phyloP scores from a whole-genome alignment of 2,888 invertebrate genomes.

The Hofmannophila pseudospretella region DNA sequence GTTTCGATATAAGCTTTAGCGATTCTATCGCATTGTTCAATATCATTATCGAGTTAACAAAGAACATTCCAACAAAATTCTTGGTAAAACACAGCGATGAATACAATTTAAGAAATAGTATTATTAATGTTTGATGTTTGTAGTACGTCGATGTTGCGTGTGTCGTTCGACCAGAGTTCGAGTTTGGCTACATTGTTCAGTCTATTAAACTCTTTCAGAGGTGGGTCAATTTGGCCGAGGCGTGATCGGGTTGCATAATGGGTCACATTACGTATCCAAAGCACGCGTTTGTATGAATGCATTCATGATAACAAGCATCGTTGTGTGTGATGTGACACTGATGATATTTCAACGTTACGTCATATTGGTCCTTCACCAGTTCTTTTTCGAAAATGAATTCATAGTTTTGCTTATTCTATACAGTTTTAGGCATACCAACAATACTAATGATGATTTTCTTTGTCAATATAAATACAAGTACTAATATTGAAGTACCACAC shows the following conservation, averaged over 20 bases:
- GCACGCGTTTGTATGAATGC: constrained; percentile 41
- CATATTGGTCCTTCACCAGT: no score
- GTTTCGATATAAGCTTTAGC: constrained; percentile 16
- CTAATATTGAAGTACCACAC: no score
- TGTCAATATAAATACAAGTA: no score
- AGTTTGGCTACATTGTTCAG: constrained; percentile 61
- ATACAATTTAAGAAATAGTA: constrained; percentile 7
- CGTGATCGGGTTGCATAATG: constrained; percentile 65
- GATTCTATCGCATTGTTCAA: background rate
- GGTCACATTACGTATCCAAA: constrained; percentile 39
- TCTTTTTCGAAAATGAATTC: no score
- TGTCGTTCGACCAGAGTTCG: constrained; percentile 30
- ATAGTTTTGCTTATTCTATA: no score
- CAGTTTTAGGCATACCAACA: no score
- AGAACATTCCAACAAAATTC: background rate
- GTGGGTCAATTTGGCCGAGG: constrained; percentile 58
- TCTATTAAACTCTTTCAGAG: constrained; percentile 71
- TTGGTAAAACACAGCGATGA: constrained; percentile 25
- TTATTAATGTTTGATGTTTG: constrained; percentile 21
- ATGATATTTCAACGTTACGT: no score
- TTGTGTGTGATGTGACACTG: constrained; percentile 27
- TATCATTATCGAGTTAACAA: constrained; percentile 18
- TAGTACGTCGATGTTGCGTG: constrained; percentile 25
- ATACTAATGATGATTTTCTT: no score
- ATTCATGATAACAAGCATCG: constrained; percentile 38